Evolutionary conservation across 2,888 invertebrate genomes (phyloP).

Genomic region (Eumacrocentrus americanus): DNA sequence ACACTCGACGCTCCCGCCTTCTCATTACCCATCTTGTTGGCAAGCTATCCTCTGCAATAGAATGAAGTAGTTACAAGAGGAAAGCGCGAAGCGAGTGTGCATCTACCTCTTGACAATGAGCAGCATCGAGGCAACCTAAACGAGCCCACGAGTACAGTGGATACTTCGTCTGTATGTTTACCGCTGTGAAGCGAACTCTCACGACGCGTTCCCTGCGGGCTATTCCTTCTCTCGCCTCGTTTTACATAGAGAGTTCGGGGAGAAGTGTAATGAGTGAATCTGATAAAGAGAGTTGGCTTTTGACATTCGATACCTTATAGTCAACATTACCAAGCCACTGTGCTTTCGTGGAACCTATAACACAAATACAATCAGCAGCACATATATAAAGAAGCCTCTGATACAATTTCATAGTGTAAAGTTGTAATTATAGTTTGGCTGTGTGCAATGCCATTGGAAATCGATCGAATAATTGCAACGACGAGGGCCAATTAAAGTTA

Average conservation of each 20-base stretch:
- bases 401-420: too few species aligned
- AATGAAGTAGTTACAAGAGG: background rate
- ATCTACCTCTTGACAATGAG: background rate
- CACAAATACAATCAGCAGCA: too few species aligned
- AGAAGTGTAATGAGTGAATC: too few species aligned
- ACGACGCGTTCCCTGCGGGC: background rate
- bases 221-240: background rate
- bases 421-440: constrained; percentile 2
- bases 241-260: too few species aligned
- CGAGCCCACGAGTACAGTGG: background rate
- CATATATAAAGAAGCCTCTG: too few species aligned
- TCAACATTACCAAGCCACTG: background rate
- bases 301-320: background rate
- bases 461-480: constrained; percentile 5
- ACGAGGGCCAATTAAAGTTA: constrained; percentile 25
- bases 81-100: background rate
- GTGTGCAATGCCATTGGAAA: background rate
- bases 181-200: background rate
- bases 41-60: background rate
- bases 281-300: too few species aligned
- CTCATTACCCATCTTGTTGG: background rate
- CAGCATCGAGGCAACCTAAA: background rate
- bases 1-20: background rate
- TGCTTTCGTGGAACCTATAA: too few species aligned
- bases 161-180: background rate